A percentile compares a stretch with the other conserved stretches of the same genome.
Evolutionary conservation across 2,113 vertebrate genomes (phyloP).

Genomic region (Pygoscelis adeliae): DNA sequence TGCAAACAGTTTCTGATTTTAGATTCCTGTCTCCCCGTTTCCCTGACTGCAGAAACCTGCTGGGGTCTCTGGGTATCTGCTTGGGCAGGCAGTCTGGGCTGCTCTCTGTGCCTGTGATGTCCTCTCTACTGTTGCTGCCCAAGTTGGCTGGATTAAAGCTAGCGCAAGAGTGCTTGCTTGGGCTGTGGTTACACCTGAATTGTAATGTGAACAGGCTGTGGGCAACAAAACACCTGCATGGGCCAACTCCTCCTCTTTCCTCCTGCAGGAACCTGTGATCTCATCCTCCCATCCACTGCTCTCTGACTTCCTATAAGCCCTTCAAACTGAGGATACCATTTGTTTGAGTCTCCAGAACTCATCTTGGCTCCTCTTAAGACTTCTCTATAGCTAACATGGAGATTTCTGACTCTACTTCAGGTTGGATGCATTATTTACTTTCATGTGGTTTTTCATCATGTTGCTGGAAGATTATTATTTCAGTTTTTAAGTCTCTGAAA

Average conservation of each 20-base stretch:
- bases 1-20: neutral
- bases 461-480: neutral
- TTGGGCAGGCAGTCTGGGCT: neutral
- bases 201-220: neutral
- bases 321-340: neutral
- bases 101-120: neutral
- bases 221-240: neutral
- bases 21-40: accelerated
- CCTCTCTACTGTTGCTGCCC: neutral
- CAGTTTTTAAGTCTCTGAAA: neutral
- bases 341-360: neutral
- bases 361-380: neutral
- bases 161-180: neutral
- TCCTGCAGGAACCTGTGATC: neutral
- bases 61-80: neutral
- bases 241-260: neutral
- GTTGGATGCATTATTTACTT: neutral
- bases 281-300: neutral
- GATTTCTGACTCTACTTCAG: neutral
- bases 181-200: neutral
- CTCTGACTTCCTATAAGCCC: neutral
- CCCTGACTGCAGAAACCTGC: neutral
- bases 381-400: neutral
- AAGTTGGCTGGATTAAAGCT: neutral
- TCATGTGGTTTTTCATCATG: neutral